Percentiles rank a stretch among this genome's conserved stretches.
Evolutionary conservation across 2,113 vertebrate genomes (phyloP).

Genomic region (Telmatochromis brichardi): DNA sequence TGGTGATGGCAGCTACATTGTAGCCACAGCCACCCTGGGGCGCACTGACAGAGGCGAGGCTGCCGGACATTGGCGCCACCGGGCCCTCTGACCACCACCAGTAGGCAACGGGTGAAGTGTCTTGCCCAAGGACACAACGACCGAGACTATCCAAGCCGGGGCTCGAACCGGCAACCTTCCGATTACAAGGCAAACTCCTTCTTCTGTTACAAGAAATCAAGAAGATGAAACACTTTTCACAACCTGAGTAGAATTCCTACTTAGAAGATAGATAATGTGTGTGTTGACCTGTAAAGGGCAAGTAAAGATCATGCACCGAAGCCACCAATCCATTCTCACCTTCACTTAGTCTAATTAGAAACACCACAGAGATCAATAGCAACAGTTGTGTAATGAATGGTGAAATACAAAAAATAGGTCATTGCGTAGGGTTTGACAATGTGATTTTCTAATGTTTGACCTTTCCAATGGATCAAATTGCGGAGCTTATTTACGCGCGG

Average conservation of each 20-base stretch:
- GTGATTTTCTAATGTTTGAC: background rate
- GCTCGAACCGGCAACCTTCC: background rate
- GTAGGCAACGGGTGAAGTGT: too few relatives aligned
- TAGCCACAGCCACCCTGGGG: too few relatives aligned
- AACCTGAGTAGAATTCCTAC: background rate
- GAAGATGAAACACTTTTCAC: background rate
- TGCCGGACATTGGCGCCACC: too few relatives aligned
- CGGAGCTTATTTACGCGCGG: background rate
- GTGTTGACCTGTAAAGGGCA: background rate
- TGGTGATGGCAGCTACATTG: too few relatives aligned
- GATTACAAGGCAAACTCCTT: fast-evolving
- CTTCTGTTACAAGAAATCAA: background rate
- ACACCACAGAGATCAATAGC: background rate
- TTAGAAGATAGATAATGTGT: background rate
- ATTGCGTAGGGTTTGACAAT: background rate
- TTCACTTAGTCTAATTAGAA: background rate
- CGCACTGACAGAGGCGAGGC: too few relatives aligned
- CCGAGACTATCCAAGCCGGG: fast-evolving
- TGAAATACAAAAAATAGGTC: background rate
- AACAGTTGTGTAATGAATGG: background rate
- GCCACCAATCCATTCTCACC: background rate
- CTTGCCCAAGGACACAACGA: background rate
- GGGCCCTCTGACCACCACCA: too few relatives aligned
- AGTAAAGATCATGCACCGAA: background rate
- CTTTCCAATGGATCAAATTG: background rate